Conservation (phyloP, 1,140 invertebrate genomes). For the Euura saliciscinereae region DNA sequence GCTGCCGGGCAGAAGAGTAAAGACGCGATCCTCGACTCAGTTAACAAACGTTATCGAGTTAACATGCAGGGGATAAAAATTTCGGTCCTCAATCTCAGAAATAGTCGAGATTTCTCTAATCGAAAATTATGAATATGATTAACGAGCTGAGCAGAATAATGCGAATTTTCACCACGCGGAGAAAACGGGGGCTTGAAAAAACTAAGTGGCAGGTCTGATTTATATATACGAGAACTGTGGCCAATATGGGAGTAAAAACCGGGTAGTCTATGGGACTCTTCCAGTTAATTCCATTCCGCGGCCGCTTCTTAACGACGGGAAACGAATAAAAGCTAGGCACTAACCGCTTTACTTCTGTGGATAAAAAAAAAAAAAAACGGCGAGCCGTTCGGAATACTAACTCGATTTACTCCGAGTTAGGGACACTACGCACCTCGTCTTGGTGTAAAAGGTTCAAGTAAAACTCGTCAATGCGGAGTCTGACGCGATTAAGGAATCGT, state of each 20-base stretch:
- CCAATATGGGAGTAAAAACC: not conserved
- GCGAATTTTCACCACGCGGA: no score
- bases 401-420: not conserved
- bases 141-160: no score
- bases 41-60: not conserved
- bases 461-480: no score
- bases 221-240: no score
- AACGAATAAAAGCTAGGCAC: not conserved
- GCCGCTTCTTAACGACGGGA: conserved; percentile 1
- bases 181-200: no score
- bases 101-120: no score
- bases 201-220: no score
- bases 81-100: no score
- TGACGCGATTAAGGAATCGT: no score
- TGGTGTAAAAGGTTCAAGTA: no score
- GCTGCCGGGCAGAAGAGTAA: no score
- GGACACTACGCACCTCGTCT: not conserved
- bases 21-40: not conserved
- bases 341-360: not conserved
- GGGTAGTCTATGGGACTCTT: not conserved
- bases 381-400: not conserved
- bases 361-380: not conserved
- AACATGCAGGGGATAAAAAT: not conserved
- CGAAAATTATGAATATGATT: no score
- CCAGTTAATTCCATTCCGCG: not conserved